phyloP scores from a whole-genome alignment of 2,888 invertebrate species.

The Cotesia congregata region DNA sequence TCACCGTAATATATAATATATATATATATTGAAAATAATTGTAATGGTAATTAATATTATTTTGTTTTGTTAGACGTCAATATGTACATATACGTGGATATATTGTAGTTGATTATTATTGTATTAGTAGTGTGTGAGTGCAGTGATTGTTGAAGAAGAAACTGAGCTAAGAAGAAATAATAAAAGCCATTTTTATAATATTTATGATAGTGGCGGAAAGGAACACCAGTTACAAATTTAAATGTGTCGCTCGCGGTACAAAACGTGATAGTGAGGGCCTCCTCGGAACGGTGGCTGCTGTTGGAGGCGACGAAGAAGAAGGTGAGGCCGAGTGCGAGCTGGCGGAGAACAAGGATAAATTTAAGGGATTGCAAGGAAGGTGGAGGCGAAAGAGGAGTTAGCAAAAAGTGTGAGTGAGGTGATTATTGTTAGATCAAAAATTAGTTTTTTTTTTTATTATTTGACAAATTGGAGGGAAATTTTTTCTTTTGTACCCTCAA shows the following conservation, averaged over 20 bases:
- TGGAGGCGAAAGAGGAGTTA: slow-evolving; percentile 44
- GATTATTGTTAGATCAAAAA: neutral
- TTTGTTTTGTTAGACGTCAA: neutral
- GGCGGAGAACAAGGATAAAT: slow-evolving; percentile 40
- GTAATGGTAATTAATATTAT: neutral
- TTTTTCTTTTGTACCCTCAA: no score
- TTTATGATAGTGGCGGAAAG: slow-evolving; percentile 28
- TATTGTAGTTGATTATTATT: neutral
- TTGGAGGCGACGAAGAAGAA: slow-evolving; percentile 33
- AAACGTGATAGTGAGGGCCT: slow-evolving; percentile 54
- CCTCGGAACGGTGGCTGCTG: slow-evolving; percentile 34
- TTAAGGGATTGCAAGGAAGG: slow-evolving; percentile 45
- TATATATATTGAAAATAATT: neutral
- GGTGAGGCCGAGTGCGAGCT: slow-evolving; percentile 25
- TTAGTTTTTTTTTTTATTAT: no score
- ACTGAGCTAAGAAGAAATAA: neutral
- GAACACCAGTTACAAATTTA: slow-evolving; percentile 43
- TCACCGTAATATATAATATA: neutral
- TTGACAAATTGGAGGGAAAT: no score
- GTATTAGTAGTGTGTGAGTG: neutral
- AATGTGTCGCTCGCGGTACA: slow-evolving; percentile 65
- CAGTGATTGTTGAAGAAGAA: neutral
- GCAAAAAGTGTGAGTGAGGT: slow-evolving; percentile 50
- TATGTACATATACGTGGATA: neutral
- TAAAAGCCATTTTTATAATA: neutral